Evolutionary conservation across 2,888 invertebrate species (phyloP), one percentile per base, ranked within the genome.

Genomic region (Hetaerina titia): DNA sequence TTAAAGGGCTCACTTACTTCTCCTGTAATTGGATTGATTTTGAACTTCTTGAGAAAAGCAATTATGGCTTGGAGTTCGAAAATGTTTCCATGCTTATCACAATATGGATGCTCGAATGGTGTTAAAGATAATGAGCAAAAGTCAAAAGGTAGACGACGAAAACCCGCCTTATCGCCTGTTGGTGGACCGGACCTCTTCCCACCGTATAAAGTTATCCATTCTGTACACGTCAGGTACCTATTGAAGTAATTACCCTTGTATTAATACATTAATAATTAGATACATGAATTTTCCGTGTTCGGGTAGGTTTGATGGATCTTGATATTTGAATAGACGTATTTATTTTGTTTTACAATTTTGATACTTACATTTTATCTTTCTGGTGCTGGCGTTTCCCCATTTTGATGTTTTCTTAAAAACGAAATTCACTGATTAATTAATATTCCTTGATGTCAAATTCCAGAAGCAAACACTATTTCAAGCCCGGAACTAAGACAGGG

Each of bases 361-460:
- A 95, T 69, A 96, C 97, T 97, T 97, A 98, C 99, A 99, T 98
- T 98, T 99, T 99, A 97, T 99, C 99, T 96, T 99, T 99, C 96
- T 99, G 99, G 97, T 99, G 99, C 96, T 99, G 99, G 96, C 98
- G 97, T 97, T 99, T 99, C 96, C 99, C 99, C 99, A 99, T 99
- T 96, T 97, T 98, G 96, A 95, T 69, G 56, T 74, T 56, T 92
- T 4, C 19, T 64, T 22, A 92, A 81, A 81, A n/a, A 8, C 45
- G 1, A 1, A 45, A 45, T 45, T 45, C 45, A 45, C 45, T 2
- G 45, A 45, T 45, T 2, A 45, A 45, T 45, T 45, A 45, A 45
- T 45, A 2, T 45, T 45, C 45, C 45, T 45, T 45, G 45, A 45
- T 45, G 4, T 45, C 45, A 45, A 45, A 45, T 45, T 45, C 45